Evolutionary conservation across 2,797 vertebrate genomes (phyloP).

Genomic region (Craterocephalus amniculus): DNA sequence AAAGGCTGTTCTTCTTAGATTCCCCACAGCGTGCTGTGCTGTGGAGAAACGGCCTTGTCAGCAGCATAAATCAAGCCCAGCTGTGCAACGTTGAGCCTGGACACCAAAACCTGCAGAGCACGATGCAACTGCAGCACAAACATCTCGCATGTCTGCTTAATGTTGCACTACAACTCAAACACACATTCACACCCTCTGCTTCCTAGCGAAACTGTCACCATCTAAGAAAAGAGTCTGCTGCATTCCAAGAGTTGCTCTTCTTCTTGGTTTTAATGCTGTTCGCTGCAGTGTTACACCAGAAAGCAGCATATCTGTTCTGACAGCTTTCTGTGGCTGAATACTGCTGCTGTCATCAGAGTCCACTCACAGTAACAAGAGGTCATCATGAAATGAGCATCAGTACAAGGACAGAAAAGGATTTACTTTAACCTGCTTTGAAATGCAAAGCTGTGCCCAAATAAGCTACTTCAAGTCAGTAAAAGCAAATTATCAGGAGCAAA

Average conservation of each 20-base stretch:
- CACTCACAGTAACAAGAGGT: slow-evolving; percentile 62
- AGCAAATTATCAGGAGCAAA: not conserved
- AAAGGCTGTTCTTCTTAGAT: slow-evolving; percentile 75
- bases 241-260: slow-evolving; percentile 37
- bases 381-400: slow-evolving; percentile 20
- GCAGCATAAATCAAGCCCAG: slow-evolving; percentile 81
- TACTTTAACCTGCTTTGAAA: slow-evolving; percentile 25
- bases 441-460: slow-evolving; percentile 12
- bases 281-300: slow-evolving; percentile 58
- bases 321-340: slow-evolving; percentile 82
- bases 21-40: slow-evolving; percentile 64
- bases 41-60: slow-evolving; percentile 83
- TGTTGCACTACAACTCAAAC: slow-evolving; percentile 31
- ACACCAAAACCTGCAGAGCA: slow-evolving; percentile 46
- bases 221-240: slow-evolving; percentile 71
- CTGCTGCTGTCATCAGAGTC: slow-evolving; percentile 66
- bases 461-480: slow-evolving; percentile 1
- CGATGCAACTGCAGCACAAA: slow-evolving; percentile 19
- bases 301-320: slow-evolving; percentile 70
- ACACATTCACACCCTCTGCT: not conserved
- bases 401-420: slow-evolving; percentile 46
- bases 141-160: slow-evolving; percentile 46
- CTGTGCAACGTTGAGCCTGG: slow-evolving; percentile 53
- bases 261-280: slow-evolving; percentile 47
- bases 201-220: slow-evolving; percentile 34